Conservation (phyloP, 2,113 vertebrate species). For the Amblyopsis rosae region DNA sequence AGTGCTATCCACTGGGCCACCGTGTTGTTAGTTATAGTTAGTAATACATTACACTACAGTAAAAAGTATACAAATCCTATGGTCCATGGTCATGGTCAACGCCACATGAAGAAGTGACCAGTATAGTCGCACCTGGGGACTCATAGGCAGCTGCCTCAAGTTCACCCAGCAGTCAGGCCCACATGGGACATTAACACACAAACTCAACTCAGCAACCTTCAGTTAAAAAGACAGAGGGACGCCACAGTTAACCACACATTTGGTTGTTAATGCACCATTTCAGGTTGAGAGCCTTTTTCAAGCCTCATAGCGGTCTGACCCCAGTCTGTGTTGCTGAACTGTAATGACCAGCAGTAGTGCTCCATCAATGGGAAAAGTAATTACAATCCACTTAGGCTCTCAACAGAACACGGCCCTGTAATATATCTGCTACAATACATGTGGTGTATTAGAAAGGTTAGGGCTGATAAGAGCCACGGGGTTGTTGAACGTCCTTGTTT, state of each 20-base stretch:
- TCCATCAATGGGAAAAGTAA: background rate
- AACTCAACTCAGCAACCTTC: too few species aligned
- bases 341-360: background rate
- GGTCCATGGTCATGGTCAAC: too few species aligned
- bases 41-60: background rate
- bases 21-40: background rate
- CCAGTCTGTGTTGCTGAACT: background rate
- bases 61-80: too few species aligned
- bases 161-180: too few species aligned
- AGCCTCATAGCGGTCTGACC: conserved; percentile 3
- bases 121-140: too few species aligned
- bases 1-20: too few species aligned
- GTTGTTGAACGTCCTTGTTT: conserved; percentile 1
- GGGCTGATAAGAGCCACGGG: background rate
- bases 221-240: too few species aligned
- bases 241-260: too few species aligned
- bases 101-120: too few species aligned
- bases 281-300: conserved; percentile 12
- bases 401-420: conserved; percentile 5
- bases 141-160: too few species aligned
- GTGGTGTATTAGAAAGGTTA: background rate
- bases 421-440: background rate
- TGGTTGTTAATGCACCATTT: background rate
- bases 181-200: too few species aligned
- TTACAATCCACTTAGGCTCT: conserved; percentile 6